Evolutionary conservation across 2,797 vertebrate species (phyloP).

Genomic region (Callimico goeldii): DNA sequence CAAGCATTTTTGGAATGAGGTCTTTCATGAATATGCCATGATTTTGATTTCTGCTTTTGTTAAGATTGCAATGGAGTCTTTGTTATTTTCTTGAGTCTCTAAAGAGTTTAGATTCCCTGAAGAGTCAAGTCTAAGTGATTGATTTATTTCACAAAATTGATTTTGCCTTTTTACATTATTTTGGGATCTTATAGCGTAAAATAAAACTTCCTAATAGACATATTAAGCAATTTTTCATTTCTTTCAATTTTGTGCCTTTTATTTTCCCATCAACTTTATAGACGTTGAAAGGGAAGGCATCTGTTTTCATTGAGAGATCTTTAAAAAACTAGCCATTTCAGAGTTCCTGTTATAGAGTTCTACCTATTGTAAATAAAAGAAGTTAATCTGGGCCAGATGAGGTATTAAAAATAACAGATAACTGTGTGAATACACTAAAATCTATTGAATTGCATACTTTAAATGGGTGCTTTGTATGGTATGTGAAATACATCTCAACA

Average conservation of each 20-base stretch:
- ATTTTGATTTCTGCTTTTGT: constrained; percentile 69
- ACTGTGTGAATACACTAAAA: not conserved
- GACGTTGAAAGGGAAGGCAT: not conserved
- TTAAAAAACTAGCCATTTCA: constrained; percentile 2
- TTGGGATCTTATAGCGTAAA: not conserved
- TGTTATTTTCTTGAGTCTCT: constrained; percentile 55
- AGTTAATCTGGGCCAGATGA: not conserved
- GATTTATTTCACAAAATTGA: constrained; percentile 3
- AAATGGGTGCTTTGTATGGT: not conserved
- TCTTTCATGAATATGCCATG: constrained; percentile 53
- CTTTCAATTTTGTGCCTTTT: constrained; percentile 11
- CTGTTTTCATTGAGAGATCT: constrained; percentile 1
- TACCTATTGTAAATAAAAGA: constrained; percentile 9
- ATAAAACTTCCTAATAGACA: not conserved
- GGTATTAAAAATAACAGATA: not conserved
- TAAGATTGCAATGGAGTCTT: constrained; percentile 51
- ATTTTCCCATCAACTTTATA: constrained; percentile 8
- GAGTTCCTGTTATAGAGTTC: not conserved
- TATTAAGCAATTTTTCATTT: not conserved
- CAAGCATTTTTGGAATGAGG: constrained; percentile 67
- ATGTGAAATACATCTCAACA: not conserved
- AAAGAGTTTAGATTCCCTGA: not conserved
- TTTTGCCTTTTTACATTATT: constrained; percentile 7
- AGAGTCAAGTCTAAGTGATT: not conserved
- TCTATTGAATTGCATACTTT: not conserved